Percentiles rank a stretch among this genome's conserved stretches.
Evolutionary conservation across 2,113 vertebrate species (phyloP).

Genomic region (Athene cunicularia): DNA sequence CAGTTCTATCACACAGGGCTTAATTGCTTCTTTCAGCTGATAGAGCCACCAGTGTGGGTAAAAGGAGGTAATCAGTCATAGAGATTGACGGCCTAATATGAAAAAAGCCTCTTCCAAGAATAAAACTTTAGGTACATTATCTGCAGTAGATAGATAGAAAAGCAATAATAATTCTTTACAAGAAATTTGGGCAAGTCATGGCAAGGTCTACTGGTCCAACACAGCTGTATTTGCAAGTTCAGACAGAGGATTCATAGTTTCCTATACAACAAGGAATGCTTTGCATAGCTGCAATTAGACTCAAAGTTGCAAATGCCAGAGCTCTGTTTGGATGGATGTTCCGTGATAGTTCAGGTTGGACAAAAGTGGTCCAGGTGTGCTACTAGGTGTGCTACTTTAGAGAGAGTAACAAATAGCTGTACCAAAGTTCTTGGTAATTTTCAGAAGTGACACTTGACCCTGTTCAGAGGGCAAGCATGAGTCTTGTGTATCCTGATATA

Average conservation of each 20-base stretch:
- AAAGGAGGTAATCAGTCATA: not conserved
- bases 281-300: not conserved
- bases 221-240: not conserved
- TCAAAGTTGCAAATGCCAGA: not conserved
- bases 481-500: not conserved
- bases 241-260: not conserved
- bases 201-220: not conserved
- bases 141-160: not conserved
- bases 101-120: not conserved
- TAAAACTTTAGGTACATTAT: not conserved
- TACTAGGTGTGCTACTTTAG: not conserved
- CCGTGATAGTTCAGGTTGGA: not conserved
- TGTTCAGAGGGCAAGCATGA: not conserved
- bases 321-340: not conserved
- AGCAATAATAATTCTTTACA: not conserved
- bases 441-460: not conserved
- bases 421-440: not conserved
- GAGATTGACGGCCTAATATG: not conserved
- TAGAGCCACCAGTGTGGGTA: not conserved
- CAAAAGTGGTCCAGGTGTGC: not conserved
- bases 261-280: rapidly evolving
- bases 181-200: not conserved
- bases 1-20: not conserved
- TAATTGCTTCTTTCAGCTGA: not conserved
- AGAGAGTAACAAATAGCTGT: not conserved